A percentile compares a stretch with the other conserved stretches of the same genome.
phyloP scores from a whole-genome alignment of 2,888 invertebrate genomes.

The Lapara coniferarum region DNA sequence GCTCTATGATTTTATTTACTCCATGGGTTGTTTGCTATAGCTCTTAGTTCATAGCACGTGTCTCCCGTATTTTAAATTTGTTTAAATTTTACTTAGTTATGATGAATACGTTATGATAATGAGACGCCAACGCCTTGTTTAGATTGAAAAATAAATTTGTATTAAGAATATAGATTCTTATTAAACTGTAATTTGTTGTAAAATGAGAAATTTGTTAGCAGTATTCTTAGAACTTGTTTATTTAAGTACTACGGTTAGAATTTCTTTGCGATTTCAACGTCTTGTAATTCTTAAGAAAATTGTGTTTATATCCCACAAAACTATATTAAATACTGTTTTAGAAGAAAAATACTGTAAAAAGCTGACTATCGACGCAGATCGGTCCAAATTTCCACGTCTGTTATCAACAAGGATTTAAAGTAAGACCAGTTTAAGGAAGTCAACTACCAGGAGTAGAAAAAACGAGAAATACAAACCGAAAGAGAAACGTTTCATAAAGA shows the following conservation, averaged over 20 bases:
- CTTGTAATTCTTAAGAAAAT: not conserved
- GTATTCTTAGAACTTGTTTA: not conserved
- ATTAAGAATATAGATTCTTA: not conserved
- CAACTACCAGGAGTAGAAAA: too few species aligned
- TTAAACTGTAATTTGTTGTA: not conserved
- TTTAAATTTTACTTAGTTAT: not conserved
- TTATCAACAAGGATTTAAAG: too few species aligned
- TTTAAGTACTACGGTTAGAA: not conserved
- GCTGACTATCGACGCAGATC: too few species aligned
- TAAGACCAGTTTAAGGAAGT: too few species aligned
- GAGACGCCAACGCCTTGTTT: constrained; percentile 18
- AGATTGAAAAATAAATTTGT: not conserved
- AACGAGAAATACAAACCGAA: too few species aligned
- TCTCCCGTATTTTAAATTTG: not conserved
- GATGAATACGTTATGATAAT: constrained; percentile 14
- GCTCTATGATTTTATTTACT: constrained; percentile 16
- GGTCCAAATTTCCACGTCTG: too few species aligned
- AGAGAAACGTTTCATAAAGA: too few species aligned
- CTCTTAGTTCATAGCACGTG: constrained; percentile 4
- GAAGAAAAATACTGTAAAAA: too few species aligned
- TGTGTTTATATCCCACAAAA: too few species aligned
- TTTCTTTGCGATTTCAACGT: not conserved
- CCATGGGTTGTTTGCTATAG: not conserved
- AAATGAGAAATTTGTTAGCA: not conserved
- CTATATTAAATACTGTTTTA: too few species aligned